phyloP scores from a whole-genome alignment of 2,888 invertebrate genomes.

The Tiliacea citrago region DNA sequence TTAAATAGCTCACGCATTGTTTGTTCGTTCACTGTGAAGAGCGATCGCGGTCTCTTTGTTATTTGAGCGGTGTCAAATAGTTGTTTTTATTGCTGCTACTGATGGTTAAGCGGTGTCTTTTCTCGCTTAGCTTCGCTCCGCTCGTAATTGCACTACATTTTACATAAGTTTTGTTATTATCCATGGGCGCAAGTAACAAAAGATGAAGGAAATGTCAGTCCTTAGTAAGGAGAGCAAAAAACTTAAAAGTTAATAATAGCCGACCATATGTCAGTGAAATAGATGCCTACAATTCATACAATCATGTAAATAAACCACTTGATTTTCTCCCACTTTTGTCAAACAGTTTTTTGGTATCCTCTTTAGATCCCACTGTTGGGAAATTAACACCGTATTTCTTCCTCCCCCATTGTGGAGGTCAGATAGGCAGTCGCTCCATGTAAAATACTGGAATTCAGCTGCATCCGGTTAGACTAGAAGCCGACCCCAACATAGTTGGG shows the following conservation, averaged over 20 bases:
- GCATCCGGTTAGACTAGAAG: too few relatives aligned
- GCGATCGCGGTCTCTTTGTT: conserved; percentile 47
- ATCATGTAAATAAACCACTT: neutral
- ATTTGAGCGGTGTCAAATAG: conserved; percentile 42
- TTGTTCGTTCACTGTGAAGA: conserved; percentile 35
- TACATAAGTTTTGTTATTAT: neutral
- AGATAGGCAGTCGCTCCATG: too few relatives aligned
- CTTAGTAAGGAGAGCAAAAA: neutral
- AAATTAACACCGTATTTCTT: neutral
- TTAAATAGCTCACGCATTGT: conserved; percentile 47
- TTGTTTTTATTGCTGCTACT: conserved; percentile 16
- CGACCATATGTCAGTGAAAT: neutral
- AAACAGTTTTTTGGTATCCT: neutral
- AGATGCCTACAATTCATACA: neutral
- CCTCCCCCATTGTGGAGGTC: neutral
- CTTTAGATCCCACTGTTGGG: neutral
- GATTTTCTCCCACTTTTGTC: neutral
- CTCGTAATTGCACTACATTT: neutral
- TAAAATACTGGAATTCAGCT: too few relatives aligned
- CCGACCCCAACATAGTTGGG: too few relatives aligned
- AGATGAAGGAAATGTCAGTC: neutral
- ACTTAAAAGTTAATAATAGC: neutral
- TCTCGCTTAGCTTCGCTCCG: conserved; percentile 15
- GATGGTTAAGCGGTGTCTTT: conserved; percentile 1
- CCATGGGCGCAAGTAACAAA: neutral